Percentiles rank a stretch among this genome's conserved stretches.
phyloP scores from a whole-genome alignment of 2,797 vertebrate genomes.

The Loris lydekkerianus region DNA sequence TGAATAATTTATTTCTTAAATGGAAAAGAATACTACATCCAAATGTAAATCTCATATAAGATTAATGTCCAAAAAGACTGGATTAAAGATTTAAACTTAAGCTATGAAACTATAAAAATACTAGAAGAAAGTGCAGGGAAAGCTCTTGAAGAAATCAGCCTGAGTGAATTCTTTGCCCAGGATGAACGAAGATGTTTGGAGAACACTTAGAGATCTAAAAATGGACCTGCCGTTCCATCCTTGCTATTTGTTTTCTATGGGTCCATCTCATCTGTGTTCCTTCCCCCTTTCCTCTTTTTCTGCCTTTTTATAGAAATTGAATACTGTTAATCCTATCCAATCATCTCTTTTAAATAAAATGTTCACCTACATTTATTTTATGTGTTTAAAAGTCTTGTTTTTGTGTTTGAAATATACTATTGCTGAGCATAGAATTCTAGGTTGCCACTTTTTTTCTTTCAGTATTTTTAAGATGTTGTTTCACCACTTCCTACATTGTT shows the following conservation, averaged over 20 bases:
- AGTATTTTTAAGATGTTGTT: background rate
- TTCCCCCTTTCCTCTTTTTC: no score
- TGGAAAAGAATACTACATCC: conserved; percentile 55
- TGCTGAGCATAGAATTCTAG: background rate
- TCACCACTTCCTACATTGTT: background rate
- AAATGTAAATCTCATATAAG: conserved; percentile 62
- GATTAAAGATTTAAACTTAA: no score
- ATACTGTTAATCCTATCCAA: background rate
- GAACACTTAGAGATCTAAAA: no score
- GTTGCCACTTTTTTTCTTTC: background rate
- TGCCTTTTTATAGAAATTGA: background rate
- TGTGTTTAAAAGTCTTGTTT: background rate
- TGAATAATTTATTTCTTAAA: conserved; percentile 20
- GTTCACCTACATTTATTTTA: background rate
- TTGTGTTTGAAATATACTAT: background rate
- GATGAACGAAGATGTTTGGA: no score
- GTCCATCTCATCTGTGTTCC: no score
- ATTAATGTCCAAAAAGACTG: conserved; percentile 11
- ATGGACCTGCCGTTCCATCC: no score
- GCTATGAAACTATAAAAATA: no score
- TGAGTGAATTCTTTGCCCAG: no score
- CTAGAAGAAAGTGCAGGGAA: no score
- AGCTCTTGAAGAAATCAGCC: no score
- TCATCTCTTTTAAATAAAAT: background rate
- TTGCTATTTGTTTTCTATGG: background rate